Base-by-base conservation (phyloP, 2,888 invertebrate species). In the Callinectes sapidus region DNA sequence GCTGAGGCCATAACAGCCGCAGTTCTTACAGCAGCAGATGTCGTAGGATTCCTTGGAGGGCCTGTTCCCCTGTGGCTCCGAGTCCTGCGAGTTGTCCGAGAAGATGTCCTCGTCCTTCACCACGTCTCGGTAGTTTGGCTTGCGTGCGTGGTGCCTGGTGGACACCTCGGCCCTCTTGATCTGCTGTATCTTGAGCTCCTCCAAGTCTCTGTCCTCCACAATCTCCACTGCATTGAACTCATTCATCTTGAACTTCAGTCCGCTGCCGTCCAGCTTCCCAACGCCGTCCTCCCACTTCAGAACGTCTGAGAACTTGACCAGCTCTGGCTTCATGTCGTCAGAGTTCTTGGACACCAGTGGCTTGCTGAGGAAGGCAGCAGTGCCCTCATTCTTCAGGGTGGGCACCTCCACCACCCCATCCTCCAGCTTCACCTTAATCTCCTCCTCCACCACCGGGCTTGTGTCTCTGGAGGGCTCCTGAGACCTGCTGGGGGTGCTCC, bases 11-110 rank as follows among this genome's bases (percentile, higher is more conserved):
- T 94, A 94, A 42, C 94, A 94, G 2, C 94, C 94, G 61, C 94
- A 94, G 90, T 94, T 94, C 55, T 94, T 94, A n/a, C 94, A 94
- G 91, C 94, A 91, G 61, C 94, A 94, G n/a, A 94, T 94, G 55
- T 94, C 92, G 71, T 94, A 91, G 10, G 92, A 87, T 61, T 94
- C 92, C 61, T 90, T 54, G 8, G 90, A 55, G 32, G 90, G 48
- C 86, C 90, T 93, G 54, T 92, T 92, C 10, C 94, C 92, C 54
- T 93, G 91, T 0, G 89, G 35, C 14, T 94, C 94, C 0, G 92
- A 91, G 85, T 94, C 92, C 32, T 92, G 92, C 14, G 93, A 91
- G 54, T 91, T 92, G 42, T 92, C 92, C 54, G 92, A 92, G 81
- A 92, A 91, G 48, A 91, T 92, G 48, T 92, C 94, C 28, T 94